Evolutionary conservation across 2,113 vertebrate species (phyloP).

Genomic region (Plotosus lineatus): DNA sequence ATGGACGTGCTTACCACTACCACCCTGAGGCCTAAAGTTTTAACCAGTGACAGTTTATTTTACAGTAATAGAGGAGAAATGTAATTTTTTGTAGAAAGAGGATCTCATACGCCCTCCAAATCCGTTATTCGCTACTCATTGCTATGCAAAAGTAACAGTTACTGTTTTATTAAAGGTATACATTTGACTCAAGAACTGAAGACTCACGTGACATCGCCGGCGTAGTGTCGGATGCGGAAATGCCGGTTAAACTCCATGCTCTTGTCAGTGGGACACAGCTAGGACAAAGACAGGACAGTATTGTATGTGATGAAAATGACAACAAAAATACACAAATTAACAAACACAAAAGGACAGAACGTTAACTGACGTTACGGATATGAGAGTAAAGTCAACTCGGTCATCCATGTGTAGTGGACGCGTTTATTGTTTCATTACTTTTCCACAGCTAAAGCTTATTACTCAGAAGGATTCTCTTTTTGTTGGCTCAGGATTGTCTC

Average conservation of each 20-base stretch:
- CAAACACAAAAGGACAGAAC: not conserved
- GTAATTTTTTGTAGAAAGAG: too few species aligned
- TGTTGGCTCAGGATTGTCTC: not conserved
- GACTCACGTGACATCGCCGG: conserved; percentile 88
- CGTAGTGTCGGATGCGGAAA: conserved; percentile 90
- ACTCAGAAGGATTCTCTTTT: not conserved
- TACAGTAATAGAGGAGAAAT: too few species aligned
- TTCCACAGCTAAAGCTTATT: not conserved
- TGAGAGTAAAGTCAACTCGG: not conserved
- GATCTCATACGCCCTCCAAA: too few species aligned
- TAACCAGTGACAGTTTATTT: too few species aligned
- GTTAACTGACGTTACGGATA: not conserved
- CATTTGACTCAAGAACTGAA: not conserved
- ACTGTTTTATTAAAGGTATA: too few species aligned
- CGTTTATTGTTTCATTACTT: not conserved
- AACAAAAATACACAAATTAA: not conserved
- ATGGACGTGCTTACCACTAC: too few species aligned
- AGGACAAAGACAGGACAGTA: conserved; percentile 8
- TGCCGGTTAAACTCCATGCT: conserved; percentile 89
- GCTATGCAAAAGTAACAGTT: too few species aligned
- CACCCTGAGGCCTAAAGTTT: too few species aligned
- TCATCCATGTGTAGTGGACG: not conserved
- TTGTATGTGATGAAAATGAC: not conserved
- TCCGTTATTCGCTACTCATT: too few species aligned
- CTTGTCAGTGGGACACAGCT: conserved; percentile 86